These are phyloP conservation scores for Patiria pectinifera DNA, from an alignment of 53 echinoderm and acorn worm species.

Conservation along the genomic window DNA sequence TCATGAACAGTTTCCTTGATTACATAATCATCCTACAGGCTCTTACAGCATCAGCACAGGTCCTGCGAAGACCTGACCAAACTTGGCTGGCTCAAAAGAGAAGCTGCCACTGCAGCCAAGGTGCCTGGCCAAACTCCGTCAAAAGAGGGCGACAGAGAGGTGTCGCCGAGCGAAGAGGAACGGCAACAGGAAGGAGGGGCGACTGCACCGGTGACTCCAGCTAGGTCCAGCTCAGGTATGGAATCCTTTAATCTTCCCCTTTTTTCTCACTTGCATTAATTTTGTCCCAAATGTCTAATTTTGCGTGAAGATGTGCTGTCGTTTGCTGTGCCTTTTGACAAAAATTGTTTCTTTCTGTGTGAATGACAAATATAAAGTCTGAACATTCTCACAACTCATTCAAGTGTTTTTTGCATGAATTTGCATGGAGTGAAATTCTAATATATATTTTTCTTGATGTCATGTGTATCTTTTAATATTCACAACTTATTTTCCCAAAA, in stretches of 20 bases:
- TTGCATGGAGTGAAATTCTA: constrained; percentile 10
- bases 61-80: constrained; percentile 81
- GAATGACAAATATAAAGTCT: too few relatives aligned
- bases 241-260: not conserved
- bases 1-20: not conserved
- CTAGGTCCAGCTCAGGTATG: constrained; percentile 56
- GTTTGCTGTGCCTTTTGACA: not conserved
- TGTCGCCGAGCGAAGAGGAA: not conserved
- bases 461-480: too few relatives aligned
- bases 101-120: not conserved
- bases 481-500: too few relatives aligned
- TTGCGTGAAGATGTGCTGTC: not conserved
- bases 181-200: not conserved
- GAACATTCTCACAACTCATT: not conserved
- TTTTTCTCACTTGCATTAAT: not conserved
- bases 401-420: not conserved
- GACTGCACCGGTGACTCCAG: constrained; percentile 28
- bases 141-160: constrained; percentile 18
- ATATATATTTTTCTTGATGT: not conserved
- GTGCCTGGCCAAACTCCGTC: not conserved
- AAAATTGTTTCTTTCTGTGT: not conserved
- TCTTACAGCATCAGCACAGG: constrained; percentile 53
- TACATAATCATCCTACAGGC: constrained; percentile 40
- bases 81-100: constrained; percentile 63
- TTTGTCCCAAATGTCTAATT: not conserved